These are phyloP conservation scores for Hippolais icterina DNA, from an alignment of 2,113 vertebrate genomes.

Conservation along the genomic window DNA sequence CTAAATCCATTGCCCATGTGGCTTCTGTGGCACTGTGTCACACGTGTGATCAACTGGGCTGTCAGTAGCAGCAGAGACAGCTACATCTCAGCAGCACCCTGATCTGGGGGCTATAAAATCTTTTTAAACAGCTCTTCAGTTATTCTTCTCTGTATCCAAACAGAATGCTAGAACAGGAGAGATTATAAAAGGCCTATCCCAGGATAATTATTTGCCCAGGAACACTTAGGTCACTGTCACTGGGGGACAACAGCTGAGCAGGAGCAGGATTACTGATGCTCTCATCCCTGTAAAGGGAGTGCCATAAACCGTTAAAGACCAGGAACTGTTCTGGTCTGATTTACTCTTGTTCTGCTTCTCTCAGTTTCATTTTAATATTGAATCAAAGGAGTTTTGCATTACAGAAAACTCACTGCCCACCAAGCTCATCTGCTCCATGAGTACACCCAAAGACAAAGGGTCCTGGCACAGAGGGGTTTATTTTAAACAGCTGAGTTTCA, in stretches of 20 bases:
- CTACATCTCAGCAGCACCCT: background rate
- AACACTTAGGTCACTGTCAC: background rate
- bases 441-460: background rate
- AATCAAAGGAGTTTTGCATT: background rate
- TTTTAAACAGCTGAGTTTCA: slow-evolving; percentile 26
- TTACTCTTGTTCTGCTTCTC: background rate
- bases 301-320: background rate
- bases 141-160: background rate
- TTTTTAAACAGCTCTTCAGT: background rate
- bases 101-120: background rate
- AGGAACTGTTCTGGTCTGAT: background rate
- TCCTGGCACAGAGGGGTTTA: background rate
- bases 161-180: background rate
- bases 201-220: background rate
- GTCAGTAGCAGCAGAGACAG: background rate
- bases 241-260: background rate
- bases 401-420: background rate
- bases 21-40: background rate
- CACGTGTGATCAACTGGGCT: background rate
- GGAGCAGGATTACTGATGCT: background rate
- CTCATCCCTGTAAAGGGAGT: background rate
- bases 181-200: background rate
- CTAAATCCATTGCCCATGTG: rapidly evolving
- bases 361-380: background rate
- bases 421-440: background rate